Conservation (phyloP, 2,797 vertebrate genomes). For the Hyperoplus immaculatus region DNA sequence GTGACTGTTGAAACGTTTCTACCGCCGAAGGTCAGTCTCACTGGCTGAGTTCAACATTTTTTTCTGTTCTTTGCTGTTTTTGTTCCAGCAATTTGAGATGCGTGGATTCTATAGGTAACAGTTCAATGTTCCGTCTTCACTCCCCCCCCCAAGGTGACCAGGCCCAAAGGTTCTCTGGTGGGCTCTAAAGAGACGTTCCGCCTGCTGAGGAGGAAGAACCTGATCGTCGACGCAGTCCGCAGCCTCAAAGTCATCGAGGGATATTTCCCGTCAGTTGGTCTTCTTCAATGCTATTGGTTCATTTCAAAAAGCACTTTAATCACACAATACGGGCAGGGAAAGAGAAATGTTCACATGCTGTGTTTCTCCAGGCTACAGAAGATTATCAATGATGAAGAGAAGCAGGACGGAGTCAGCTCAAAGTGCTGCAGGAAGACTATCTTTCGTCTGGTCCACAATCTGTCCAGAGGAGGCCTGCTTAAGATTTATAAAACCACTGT, state of each 20-base stretch:
- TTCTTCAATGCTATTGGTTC: fast-evolving
- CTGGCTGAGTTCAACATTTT: background rate
- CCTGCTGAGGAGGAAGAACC: constrained; percentile 92
- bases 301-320: background rate
- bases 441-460: constrained; percentile 87
- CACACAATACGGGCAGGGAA: no score
- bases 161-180: background rate
- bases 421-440: constrained; percentile 97
- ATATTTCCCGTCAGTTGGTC: constrained; percentile 89
- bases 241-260: constrained; percentile 92
- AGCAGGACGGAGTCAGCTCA: constrained; percentile 89
- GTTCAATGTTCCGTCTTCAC: background rate
- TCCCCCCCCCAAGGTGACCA: background rate
- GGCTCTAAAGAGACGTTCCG: constrained; percentile 84
- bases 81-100: background rate
- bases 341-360: background rate
- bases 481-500: constrained; percentile 91
- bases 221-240: constrained; percentile 93
- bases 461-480: constrained; percentile 91
- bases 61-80: background rate
- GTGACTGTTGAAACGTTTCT: constrained; percentile 83
- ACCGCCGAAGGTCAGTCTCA: constrained; percentile 78
- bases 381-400: constrained; percentile 94
- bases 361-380: constrained; percentile 91
- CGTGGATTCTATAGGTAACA: background rate